These are phyloP conservation scores for Nomia melanderi DNA, from an alignment of 1,140 invertebrate species.

Conservation along the genomic window DNA sequence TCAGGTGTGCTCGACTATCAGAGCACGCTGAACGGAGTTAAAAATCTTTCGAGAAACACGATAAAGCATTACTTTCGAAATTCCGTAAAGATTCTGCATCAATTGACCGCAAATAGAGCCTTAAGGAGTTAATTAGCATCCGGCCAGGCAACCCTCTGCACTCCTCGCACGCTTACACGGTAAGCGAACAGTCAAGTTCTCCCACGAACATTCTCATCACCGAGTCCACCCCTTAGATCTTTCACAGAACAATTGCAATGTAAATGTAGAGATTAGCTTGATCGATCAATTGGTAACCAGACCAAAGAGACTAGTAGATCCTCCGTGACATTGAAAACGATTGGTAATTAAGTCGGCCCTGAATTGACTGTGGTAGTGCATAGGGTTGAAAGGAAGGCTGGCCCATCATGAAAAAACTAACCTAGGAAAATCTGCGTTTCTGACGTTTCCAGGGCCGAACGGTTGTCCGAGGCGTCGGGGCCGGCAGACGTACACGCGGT, in stretches of 20 bases:
- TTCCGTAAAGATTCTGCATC: too few relatives aligned
- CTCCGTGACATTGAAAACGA: not conserved
- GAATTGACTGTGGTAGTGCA: conserved; percentile 32
- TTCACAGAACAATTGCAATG: too few relatives aligned
- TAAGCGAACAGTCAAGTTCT: conserved; percentile 27
- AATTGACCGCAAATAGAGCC: too few relatives aligned
- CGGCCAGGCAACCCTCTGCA: conserved; percentile 35
- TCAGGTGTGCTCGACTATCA: too few relatives aligned
- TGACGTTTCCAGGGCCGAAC: conserved; percentile 91
- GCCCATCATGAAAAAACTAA: conserved; percentile 42
- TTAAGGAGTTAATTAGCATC: conserved; percentile 18
- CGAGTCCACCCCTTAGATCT: not conserved
- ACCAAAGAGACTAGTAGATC: too few relatives aligned
- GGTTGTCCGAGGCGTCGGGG: conserved; percentile 96
- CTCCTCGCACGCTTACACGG: conserved; percentile 12
- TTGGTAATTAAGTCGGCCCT: not conserved
- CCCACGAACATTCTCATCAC: not conserved
- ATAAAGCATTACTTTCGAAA: too few relatives aligned
- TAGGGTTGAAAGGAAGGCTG: conserved; percentile 20
- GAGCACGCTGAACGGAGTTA: too few relatives aligned
- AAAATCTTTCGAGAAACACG: too few relatives aligned
- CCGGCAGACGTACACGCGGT: conserved; percentile 97
- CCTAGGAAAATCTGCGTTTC: conserved; percentile 54
- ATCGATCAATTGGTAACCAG: too few relatives aligned
- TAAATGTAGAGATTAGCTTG: too few relatives aligned